Percentiles rank a stretch among this genome's conserved stretches.
These are phyloP conservation scores for Alouatta palliata DNA, from an alignment of 2,113 vertebrate species.

Conservation along the genomic window DNA sequence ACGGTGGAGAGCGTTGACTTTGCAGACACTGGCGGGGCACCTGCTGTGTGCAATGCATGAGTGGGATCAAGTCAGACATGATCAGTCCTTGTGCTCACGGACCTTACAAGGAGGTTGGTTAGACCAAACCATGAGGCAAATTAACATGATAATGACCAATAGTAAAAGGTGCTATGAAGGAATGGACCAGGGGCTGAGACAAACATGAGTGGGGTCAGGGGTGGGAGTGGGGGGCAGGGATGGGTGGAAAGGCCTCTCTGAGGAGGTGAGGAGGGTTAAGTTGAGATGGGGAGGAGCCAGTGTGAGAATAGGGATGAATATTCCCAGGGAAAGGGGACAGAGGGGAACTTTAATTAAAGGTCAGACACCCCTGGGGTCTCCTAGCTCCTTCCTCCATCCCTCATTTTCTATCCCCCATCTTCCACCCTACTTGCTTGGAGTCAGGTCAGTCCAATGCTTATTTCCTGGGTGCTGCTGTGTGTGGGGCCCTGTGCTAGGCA, in stretches of 20 bases:
- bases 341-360: not conserved
- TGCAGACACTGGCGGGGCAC: not conserved
- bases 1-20: too few relatives aligned
- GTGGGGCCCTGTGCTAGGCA: not conserved
- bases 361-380: not conserved
- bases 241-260: not conserved
- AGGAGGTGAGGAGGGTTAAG: not conserved
- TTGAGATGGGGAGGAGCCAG: not conserved
- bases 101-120: not conserved
- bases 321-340: too few relatives aligned
- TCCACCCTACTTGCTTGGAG: too few relatives aligned
- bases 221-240: too few relatives aligned
- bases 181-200: not conserved
- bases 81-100: rapidly evolving
- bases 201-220: not conserved
- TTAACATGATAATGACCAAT: too few relatives aligned
- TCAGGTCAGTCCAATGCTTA: not conserved
- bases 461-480: not conserved
- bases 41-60: too few relatives aligned
- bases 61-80: not conserved
- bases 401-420: too few relatives aligned
- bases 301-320: too few relatives aligned
- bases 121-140: rapidly evolving
- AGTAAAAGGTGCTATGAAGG: not conserved
- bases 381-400: not conserved